These are phyloP conservation scores for Oncorhynchus clarkii DNA, from an alignment of 2,113 vertebrate species.

Conservation along the genomic window DNA sequence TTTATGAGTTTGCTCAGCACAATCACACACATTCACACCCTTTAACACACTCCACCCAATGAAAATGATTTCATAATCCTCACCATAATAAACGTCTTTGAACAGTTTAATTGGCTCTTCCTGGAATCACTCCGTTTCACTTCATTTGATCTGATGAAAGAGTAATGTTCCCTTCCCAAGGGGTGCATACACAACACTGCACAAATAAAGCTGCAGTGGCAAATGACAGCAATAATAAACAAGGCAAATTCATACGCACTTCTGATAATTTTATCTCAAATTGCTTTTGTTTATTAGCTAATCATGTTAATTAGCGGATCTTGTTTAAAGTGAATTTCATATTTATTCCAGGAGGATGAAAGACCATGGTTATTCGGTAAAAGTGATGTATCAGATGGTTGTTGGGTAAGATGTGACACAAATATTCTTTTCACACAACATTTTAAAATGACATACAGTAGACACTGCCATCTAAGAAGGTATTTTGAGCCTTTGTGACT, in stretches of 20 bases:
- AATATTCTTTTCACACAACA: constrained; percentile 15
- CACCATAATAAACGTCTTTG: constrained; percentile 70
- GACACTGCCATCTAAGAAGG: constrained; percentile 24
- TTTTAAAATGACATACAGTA: background rate
- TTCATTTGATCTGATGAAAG: constrained; percentile 76
- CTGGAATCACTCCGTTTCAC: constrained; percentile 64
- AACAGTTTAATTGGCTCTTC: constrained; percentile 75
- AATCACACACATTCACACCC: constrained; percentile 58
- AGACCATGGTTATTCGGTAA: background rate
- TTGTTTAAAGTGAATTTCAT: constrained; percentile 42
- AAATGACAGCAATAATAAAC: constrained; percentile 59
- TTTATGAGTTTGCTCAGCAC: constrained; percentile 48
- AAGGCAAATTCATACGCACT: constrained; percentile 50
- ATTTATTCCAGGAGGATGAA: constrained; percentile 43
- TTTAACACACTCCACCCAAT: constrained; percentile 58
- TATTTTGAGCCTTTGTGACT: constrained; percentile 16
- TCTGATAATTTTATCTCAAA: constrained; percentile 33
- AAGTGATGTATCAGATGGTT: background rate
- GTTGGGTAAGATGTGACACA: constrained; percentile 20
- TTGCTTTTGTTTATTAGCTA: constrained; percentile 57
- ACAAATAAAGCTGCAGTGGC: constrained; percentile 65
- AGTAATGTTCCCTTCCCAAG: constrained; percentile 68
- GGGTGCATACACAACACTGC: constrained; percentile 63
- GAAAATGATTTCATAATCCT: constrained; percentile 67
- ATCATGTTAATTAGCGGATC: constrained; percentile 46